A percentile compares a stretch with the other conserved stretches of the same genome.
These are phyloP conservation scores for Lycaon pictus DNA, from an alignment of 2,113 vertebrate species.

Conservation along the genomic window DNA sequence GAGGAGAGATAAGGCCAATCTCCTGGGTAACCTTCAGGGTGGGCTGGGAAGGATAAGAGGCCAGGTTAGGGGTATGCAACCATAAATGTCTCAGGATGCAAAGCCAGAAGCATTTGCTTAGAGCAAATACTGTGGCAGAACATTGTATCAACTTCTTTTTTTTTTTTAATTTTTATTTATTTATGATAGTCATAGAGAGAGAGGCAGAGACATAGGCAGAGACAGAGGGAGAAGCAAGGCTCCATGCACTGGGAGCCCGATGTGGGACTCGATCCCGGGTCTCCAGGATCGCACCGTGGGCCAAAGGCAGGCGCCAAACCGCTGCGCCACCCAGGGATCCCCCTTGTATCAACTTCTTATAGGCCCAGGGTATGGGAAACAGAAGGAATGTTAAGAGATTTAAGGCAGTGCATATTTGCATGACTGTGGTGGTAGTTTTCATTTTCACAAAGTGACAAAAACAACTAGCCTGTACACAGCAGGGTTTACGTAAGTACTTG, in stretches of 20 bases:
- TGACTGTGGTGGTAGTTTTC: neutral
- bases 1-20: neutral
- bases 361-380: neutral
- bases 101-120: neutral
- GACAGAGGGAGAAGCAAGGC: too few species aligned
- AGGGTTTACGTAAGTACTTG: neutral
- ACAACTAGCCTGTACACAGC: neutral
- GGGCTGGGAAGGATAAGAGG: neutral
- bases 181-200: too few species aligned
- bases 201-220: too few species aligned
- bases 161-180: too few species aligned
- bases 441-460: neutral
- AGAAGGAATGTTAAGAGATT: neutral
- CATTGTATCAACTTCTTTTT: neutral
- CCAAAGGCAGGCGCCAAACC: too few species aligned
- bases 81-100: neutral
- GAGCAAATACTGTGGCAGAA: neutral
- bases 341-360: neutral
- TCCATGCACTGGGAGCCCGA: too few species aligned
- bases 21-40: neutral
- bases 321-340: too few species aligned
- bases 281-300: too few species aligned
- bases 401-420: neutral
- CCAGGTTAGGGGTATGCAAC: neutral
- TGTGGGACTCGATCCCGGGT: too few species aligned